Evolutionary conservation across 2,113 vertebrate species (phyloP).

Genomic region (Formicarius rufipectus): DNA sequence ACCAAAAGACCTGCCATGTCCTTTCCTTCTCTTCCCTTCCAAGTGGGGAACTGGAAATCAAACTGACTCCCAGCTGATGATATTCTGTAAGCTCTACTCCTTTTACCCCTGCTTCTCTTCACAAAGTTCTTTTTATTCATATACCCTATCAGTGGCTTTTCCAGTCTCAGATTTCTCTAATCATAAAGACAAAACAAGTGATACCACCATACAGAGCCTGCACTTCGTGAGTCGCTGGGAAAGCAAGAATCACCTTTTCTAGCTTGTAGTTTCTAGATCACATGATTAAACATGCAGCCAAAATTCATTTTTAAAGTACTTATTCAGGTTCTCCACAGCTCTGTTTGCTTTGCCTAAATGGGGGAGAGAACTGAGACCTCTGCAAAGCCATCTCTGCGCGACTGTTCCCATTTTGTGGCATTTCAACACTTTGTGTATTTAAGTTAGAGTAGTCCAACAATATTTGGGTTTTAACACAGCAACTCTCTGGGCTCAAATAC

Average conservation of each 20-base stretch:
- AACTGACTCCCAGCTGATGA: background rate
- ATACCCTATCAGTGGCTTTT: background rate
- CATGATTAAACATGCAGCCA: background rate
- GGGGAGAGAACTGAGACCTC: background rate
- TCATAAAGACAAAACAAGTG: background rate
- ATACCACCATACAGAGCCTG: background rate
- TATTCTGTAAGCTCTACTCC: background rate
- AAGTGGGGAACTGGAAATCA: background rate
- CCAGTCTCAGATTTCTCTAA: background rate
- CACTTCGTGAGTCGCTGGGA: background rate
- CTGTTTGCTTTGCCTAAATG: background rate
- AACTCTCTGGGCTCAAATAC: background rate
- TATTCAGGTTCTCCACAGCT: background rate
- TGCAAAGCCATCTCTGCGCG: background rate
- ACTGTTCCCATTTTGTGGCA: background rate
- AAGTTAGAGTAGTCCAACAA: background rate
- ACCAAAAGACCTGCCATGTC: background rate
- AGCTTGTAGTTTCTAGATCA: background rate
- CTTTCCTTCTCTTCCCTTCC: background rate
- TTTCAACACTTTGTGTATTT: accelerated
- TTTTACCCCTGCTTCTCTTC: background rate
- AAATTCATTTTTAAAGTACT: background rate
- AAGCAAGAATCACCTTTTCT: background rate
- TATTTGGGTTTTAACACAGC: accelerated
- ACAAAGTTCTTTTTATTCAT: background rate